Conservation (phyloP, 2,797 vertebrate genomes). For the Chanos chanos region DNA sequence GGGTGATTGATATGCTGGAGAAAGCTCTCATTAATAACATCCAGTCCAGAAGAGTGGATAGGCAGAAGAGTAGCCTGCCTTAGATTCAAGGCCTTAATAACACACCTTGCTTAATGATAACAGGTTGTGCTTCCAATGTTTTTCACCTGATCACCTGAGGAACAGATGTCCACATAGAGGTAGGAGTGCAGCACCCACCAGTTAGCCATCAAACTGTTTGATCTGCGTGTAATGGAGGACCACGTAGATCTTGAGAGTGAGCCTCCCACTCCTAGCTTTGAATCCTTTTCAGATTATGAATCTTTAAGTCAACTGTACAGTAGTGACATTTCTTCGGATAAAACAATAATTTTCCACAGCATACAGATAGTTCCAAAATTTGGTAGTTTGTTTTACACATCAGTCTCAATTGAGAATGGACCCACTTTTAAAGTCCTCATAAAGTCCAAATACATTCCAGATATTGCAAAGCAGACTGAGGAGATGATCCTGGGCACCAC, state of each 20-base stretch:
- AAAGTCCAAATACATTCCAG: not conserved
- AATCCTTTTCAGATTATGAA: not conserved
- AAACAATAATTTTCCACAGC: not conserved
- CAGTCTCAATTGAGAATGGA: not conserved
- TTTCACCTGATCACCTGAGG: not conserved
- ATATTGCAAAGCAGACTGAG: not conserved
- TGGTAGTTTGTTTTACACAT: not conserved
- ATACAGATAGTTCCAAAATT: not conserved
- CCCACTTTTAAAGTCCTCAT: not conserved
- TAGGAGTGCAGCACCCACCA: not conserved
- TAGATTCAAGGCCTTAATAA: not conserved
- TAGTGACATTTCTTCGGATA: not conserved
- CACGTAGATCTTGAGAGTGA: conserved; percentile 19
- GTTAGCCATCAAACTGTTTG: conserved; percentile 13
- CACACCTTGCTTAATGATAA: not conserved
- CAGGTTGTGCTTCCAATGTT: no score
- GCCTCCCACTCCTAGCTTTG: not conserved
- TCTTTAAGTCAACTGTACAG: not conserved
- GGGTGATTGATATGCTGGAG: not conserved
- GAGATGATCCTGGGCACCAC: conserved; percentile 13
- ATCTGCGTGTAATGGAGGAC: conserved; percentile 12
- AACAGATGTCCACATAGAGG: not conserved
- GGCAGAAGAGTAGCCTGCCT: not conserved
- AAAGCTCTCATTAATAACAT: not conserved
- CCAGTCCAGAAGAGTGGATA: not conserved